Conservation (phyloP, 2,888 invertebrate species). For the Panorpa germanica region DNA sequence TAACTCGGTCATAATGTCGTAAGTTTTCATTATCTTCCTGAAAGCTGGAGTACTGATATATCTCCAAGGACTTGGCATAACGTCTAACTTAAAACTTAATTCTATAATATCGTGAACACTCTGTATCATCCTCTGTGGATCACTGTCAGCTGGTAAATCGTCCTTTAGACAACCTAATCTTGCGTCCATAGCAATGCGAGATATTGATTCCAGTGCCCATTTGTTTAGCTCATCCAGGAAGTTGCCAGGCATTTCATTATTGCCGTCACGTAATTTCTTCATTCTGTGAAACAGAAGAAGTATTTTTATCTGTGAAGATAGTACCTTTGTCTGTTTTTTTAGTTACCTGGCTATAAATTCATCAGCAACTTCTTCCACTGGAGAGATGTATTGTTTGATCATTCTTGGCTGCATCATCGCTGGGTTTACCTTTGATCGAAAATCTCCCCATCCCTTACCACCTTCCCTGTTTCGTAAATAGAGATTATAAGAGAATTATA, state of each 20-base stretch:
- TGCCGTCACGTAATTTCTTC: constrained; percentile 17
- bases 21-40: constrained; percentile 8
- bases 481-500: too few species aligned
- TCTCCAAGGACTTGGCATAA: constrained; percentile 6
- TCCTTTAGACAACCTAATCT: constrained; percentile 17
- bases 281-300: constrained; percentile 19
- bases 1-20: constrained; percentile 5
- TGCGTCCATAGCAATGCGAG: constrained; percentile 23
- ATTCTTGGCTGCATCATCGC: constrained; percentile 38
- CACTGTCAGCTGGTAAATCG: constrained; percentile 6
- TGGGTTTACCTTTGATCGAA: constrained; percentile 43
- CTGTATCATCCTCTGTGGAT: constrained; percentile 4
- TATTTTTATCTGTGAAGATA: too few species aligned
- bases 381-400: constrained; percentile 27
- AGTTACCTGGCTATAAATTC: constrained; percentile 21
- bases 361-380: constrained; percentile 26
- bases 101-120: too few species aligned
- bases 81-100: constrained; percentile 8
- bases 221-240: constrained; percentile 29
- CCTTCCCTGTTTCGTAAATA: too few species aligned
- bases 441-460: constrained; percentile 41
- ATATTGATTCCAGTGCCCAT: constrained; percentile 35
- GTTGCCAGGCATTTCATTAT: constrained; percentile 22
- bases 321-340: background rate
- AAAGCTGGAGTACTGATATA: constrained; percentile 5